Conservation (phyloP, 30 jellyfish, hydroid and myxozoan genomes). For the Turritopsis dohrnii region DNA sequence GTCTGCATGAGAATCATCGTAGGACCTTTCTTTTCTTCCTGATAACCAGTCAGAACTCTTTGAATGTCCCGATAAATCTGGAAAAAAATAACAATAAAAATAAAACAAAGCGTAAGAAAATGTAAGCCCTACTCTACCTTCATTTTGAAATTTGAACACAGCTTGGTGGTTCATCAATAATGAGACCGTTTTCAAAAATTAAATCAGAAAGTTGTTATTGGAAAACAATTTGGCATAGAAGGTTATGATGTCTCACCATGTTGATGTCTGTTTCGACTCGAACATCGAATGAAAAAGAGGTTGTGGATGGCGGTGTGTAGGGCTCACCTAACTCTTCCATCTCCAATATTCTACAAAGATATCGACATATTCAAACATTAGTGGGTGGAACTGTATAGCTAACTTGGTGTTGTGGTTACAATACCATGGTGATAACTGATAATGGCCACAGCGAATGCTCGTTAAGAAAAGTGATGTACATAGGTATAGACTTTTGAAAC, state of each 20-base stretch:
- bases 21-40: constrained; percentile 96
- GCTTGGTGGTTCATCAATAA: too few relatives aligned
- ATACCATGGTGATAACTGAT: too few relatives aligned
- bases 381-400: too few relatives aligned
- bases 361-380: background rate
- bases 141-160: too few relatives aligned
- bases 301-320: constrained; percentile 61
- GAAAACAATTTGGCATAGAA: too few relatives aligned
- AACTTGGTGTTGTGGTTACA: too few relatives aligned
- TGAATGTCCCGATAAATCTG: constrained; percentile 88
- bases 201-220: background rate
- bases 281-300: constrained; percentile 71
- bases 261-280: constrained; percentile 72
- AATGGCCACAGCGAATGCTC: too few relatives aligned
- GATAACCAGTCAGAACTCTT: constrained; percentile 55
- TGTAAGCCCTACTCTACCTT: too few relatives aligned
- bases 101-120: too few relatives aligned
- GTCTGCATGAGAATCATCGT: constrained; percentile 54
- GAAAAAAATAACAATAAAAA: background rate
- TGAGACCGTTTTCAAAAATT: background rate
- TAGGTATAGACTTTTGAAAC: too few relatives aligned
- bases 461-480: too few relatives aligned
- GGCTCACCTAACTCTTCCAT: constrained; percentile 65
- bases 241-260: constrained; percentile 37
- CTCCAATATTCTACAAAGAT: constrained; percentile 46